A percentile compares a stretch with the other conserved stretches of the same genome.
phyloP scores from a whole-genome alignment of 2,888 invertebrate genomes.

The Anthrax anthrax region DNA sequence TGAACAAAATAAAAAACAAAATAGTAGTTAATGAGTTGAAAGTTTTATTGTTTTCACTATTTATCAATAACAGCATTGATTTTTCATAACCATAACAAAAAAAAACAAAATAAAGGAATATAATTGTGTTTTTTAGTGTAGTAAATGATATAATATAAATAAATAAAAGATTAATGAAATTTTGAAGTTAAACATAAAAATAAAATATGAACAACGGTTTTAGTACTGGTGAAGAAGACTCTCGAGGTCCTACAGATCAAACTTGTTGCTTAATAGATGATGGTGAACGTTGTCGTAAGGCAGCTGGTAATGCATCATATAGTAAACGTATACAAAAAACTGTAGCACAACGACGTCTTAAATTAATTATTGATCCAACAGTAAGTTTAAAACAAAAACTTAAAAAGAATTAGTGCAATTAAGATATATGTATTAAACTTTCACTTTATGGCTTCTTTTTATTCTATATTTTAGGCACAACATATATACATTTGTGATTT shows the following conservation, averaged over 20 bases:
- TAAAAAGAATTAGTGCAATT: background rate
- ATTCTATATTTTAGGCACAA: constrained; percentile 48
- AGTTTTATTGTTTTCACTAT: too few species aligned
- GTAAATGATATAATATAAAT: too few species aligned
- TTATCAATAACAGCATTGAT: too few species aligned
- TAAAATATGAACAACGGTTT: constrained; percentile 50
- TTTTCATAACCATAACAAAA: too few species aligned
- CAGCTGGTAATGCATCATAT: constrained; percentile 69
- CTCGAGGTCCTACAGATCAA: constrained; percentile 73
- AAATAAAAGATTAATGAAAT: too few species aligned
- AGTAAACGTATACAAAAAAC: constrained; percentile 94
- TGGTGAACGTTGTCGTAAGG: constrained; percentile 69
- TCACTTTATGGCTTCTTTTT: background rate
- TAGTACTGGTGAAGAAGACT: constrained; percentile 84
- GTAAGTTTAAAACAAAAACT: constrained; percentile 29
- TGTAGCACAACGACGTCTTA: constrained; percentile 78
- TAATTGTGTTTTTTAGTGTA: too few species aligned
- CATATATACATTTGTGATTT: constrained; percentile 95
- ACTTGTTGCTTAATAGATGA: constrained; percentile 88
- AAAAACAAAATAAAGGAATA: too few species aligned
- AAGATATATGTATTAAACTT: background rate
- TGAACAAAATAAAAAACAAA: too few species aligned
- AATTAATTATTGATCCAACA: constrained; percentile 69
- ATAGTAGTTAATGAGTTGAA: too few species aligned
- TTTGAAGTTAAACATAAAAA: too few species aligned